A percentile compares a stretch with the other conserved stretches of the same genome.
These are phyloP conservation scores for Telmatherina bonti DNA, from an alignment of 2,797 vertebrate genomes.

Conservation along the genomic window DNA sequence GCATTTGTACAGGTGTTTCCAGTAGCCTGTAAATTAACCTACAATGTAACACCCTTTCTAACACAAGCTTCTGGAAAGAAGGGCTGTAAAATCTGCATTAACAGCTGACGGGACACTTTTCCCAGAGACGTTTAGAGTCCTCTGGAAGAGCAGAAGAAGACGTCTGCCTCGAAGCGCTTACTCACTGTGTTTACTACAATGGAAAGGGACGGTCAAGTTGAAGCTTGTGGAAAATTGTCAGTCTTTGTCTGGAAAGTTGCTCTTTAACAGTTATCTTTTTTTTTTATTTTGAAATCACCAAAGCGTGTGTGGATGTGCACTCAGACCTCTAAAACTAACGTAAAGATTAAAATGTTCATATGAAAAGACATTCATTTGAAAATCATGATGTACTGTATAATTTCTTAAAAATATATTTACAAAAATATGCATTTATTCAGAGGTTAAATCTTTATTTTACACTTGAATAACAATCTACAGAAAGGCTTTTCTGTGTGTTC, in stretches of 20 bases:
- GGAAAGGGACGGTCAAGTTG: slow-evolving; percentile 62
- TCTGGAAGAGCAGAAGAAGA: slow-evolving; percentile 22
- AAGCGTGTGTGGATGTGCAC: slow-evolving; percentile 62
- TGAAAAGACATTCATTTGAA: slow-evolving; percentile 68
- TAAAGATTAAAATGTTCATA: slow-evolving; percentile 69
- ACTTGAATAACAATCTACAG: slow-evolving; percentile 21
- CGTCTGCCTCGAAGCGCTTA: slow-evolving; percentile 49
- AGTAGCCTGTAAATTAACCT: slow-evolving; percentile 12
- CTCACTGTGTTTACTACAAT: slow-evolving; percentile 57
- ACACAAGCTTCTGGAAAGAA: slow-evolving; percentile 54
- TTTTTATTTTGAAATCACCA: too few species aligned
- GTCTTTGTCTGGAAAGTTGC: slow-evolving; percentile 60
- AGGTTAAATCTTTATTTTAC: slow-evolving; percentile 67
- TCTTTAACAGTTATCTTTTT: slow-evolving; percentile 47
- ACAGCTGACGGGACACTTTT: slow-evolving; percentile 52
- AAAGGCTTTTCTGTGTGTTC: slow-evolving; percentile 13
- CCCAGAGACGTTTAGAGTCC: slow-evolving; percentile 31
- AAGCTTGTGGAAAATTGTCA: slow-evolving; percentile 61
- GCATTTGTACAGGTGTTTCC: slow-evolving; percentile 21
- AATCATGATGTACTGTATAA: slow-evolving; percentile 65
- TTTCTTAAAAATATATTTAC: slow-evolving; percentile 47
- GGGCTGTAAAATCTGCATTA: slow-evolving; percentile 58
- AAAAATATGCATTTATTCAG: slow-evolving; percentile 65
- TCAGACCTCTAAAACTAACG: slow-evolving; percentile 46
- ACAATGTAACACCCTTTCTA: slow-evolving; percentile 27